Base-by-base conservation (phyloP, 1,140 invertebrate species). In the Tigriopus japonicus region DNA sequence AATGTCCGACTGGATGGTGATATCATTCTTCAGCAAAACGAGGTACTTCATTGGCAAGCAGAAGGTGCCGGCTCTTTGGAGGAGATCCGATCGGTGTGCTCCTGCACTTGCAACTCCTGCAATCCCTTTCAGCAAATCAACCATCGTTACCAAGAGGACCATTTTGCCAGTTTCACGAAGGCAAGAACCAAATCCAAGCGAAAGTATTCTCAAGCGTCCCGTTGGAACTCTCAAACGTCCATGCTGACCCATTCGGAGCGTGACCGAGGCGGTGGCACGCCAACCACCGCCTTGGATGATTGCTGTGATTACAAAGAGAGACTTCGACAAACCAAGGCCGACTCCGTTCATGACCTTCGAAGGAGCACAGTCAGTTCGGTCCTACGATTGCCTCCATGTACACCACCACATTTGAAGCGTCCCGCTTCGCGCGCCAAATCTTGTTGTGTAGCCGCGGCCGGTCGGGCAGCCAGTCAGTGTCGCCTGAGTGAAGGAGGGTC, bases 1-100 rank as follows among this genome's bases (percentile, higher is more conserved):
- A 76, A 78, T 23, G 78, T 80, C 6, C 71, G 76, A 35, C 67
- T 81, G 10, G 79, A 81, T 56, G 80, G 80, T 60, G 80, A 81
- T 68, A 75, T 81, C 61, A 81, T 81, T 42, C 41, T 40, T 23
- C 55, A 58, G 28, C 35, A 58, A 23, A 58, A 58, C 55, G 55
- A 58, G 17, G 55, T 43, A 5, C n/a, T 41, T 24, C 28, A 58
- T 41, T 58, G 55, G 55, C 55, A 58, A 23, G 55, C 55, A 2
- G 17, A 58, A 19, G 55, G 28, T 14, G 17, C 40, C 5, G 55
- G 40, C 15, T 35, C 40, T 15, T 17, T 35, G n/a, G 55, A 58
- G 15, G 55, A 58, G 17, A 17, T 58, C 15, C 24, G 41, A 3
- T 58, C 55, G 42, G 55, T 58, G 17, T 58, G 55, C 14, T 58